Percentiles rank a stretch among this genome's conserved stretches.
Evolutionary conservation across 2,797 vertebrate genomes (phyloP).

Genomic region (Morus bassanus): DNA sequence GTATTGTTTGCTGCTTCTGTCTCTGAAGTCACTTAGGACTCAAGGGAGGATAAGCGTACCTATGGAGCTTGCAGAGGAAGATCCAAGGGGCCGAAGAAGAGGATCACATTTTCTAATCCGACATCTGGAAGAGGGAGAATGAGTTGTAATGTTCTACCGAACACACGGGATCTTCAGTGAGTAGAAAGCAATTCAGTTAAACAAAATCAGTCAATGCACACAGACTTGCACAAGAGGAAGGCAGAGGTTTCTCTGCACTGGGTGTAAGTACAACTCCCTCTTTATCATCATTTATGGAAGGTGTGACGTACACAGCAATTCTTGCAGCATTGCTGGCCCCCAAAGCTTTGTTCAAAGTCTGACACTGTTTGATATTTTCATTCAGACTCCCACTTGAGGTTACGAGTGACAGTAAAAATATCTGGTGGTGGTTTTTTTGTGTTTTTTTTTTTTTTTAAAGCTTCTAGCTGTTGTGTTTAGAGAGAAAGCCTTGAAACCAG

Average conservation of each 20-base stretch:
- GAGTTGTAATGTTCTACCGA: neutral
- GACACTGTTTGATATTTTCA: neutral
- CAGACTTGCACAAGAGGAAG: neutral
- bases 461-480: neutral
- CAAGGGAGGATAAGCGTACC: rapidly evolving
- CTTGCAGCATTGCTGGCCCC: neutral
- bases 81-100: neutral
- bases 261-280: neutral
- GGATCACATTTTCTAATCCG: neutral
- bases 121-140: neutral
- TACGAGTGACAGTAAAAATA: neutral
- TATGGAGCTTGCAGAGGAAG: neutral
- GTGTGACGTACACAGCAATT: neutral
- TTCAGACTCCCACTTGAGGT: neutral
- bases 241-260: neutral
- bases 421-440: neutral
- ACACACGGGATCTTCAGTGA: neutral
- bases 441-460: neutral
- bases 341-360: neutral
- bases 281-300: rapidly evolving
- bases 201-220: neutral
- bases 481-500: neutral
- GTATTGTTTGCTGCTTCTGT: neutral
- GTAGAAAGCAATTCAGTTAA: neutral
- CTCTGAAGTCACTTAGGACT: neutral